A percentile compares a stretch with the other conserved stretches of the same genome.
Conservation (phyloP, 1,140 invertebrate genomes). For the Lepidurus apus region DNA sequence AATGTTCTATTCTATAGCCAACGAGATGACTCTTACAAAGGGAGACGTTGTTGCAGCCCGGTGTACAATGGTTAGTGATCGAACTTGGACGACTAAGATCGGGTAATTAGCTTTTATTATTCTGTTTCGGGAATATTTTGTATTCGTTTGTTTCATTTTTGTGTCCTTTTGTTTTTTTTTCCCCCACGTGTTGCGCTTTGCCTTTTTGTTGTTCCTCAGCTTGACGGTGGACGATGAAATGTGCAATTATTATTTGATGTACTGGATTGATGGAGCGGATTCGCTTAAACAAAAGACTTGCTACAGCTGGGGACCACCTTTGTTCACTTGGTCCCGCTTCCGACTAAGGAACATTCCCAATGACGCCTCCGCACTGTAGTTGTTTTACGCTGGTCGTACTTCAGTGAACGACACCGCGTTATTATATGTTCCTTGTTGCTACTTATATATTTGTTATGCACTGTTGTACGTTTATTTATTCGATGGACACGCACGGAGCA, state of each 20-base stretch:
- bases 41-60: conserved; percentile 62
- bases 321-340: conserved; percentile 46
- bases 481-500: not conserved
- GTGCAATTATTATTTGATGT: conserved; percentile 99
- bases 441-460: not conserved
- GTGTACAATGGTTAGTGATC: conserved; percentile 80
- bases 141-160: conserved; percentile 27
- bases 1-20: conserved; percentile 56
- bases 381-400: not conserved
- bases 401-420: not conserved
- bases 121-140: conserved; percentile 16
- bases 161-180: conserved; percentile 21
- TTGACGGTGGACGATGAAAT: conserved; percentile 91
- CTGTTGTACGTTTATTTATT: conserved; percentile 23
- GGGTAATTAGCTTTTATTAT: conserved; percentile 55
- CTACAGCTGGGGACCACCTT: conserved; percentile 61
- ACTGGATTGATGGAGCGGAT: conserved; percentile 80
- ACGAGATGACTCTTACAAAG: conserved; percentile 48
- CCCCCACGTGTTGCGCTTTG: not conserved
- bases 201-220: conserved; percentile 48
- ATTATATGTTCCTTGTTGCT: conserved; percentile 16
- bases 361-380: conserved; percentile 38
- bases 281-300: conserved; percentile 78
- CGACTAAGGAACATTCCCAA: conserved; percentile 45
- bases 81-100: conserved; percentile 59